Evolutionary conservation across 2,888 invertebrate species (phyloP).

Genomic region (Ramazzottius varieornatus): DNA sequence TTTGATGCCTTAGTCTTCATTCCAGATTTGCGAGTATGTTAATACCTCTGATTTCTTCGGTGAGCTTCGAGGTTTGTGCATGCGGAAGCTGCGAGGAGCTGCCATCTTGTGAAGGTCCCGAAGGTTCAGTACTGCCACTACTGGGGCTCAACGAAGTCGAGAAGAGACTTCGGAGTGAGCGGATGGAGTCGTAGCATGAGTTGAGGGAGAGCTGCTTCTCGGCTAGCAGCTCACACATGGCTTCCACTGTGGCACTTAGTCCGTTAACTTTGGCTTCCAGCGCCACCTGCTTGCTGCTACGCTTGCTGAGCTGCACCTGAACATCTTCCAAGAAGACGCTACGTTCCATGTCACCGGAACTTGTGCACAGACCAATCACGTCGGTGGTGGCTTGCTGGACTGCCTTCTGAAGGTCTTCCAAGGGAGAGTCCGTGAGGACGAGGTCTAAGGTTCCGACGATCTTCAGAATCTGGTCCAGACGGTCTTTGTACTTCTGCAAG

Average conservation of each 20-base stretch:
- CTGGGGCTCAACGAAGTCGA: not conserved
- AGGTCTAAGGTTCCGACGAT: not conserved
- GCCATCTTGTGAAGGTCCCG: not conserved
- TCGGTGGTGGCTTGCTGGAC: not conserved
- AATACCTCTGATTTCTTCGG: not conserved
- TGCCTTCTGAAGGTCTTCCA: not conserved
- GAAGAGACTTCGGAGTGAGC: not conserved
- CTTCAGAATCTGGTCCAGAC: conserved; percentile 3
- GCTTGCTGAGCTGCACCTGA: not conserved
- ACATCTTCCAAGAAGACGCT: not conserved
- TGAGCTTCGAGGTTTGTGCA: not conserved
- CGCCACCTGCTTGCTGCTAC: not conserved
- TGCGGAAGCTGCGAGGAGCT: not conserved
- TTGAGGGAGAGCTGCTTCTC: not conserved
- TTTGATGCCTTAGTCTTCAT: too few relatives aligned
- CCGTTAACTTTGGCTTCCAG: not conserved
- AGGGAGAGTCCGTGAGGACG: not conserved
- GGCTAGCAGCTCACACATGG: not conserved
- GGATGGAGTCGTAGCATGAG: not conserved
- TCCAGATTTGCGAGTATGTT: too few relatives aligned
- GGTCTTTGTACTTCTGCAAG: conserved; percentile 3
- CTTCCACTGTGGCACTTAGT: not conserved
- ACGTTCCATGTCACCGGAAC: not conserved
- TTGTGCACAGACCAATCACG: not conserved
- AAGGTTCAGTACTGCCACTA: not conserved